Evolutionary conservation across 2,113 vertebrate species (phyloP).

Genomic region (Ornithorhynchus anatinus): DNA sequence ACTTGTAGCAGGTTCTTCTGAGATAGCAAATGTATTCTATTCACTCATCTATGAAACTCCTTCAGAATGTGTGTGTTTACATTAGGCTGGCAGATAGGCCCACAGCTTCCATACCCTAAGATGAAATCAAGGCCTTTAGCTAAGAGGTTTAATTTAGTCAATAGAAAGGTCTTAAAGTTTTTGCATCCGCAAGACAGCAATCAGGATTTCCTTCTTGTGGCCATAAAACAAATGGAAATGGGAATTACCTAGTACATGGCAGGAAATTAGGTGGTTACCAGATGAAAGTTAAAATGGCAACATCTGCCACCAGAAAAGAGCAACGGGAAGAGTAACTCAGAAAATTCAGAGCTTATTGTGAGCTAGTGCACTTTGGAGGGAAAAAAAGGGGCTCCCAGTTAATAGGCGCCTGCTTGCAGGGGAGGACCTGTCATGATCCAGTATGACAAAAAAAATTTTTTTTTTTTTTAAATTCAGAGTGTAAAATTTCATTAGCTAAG

Average conservation of each 20-base stretch:
- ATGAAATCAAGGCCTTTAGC: neutral
- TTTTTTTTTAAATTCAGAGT: neutral
- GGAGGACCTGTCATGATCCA: no score
- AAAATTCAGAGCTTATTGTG: neutral
- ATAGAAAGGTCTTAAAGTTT: no score
- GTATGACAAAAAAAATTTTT: neutral
- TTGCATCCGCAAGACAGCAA: no score
- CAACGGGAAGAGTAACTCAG: neutral
- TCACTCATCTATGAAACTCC: neutral
- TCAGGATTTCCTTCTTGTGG: no score
- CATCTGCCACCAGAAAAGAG: no score
- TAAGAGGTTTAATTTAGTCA: no score
- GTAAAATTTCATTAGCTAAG: neutral
- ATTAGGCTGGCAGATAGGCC: neutral
- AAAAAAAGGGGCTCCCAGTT: neutral
- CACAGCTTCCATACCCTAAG: neutral
- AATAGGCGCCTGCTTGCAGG: no score
- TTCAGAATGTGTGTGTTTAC: neutral
- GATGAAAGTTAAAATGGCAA: no score
- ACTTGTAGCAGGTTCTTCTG: neutral
- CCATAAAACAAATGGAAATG: no score
- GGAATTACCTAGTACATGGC: no score
- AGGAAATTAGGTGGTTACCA: no score
- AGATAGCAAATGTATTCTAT: neutral
- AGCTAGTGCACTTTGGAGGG: neutral